Conservation (phyloP, 2,113 vertebrate genomes). For the Opisthocomus hoazin region DNA sequence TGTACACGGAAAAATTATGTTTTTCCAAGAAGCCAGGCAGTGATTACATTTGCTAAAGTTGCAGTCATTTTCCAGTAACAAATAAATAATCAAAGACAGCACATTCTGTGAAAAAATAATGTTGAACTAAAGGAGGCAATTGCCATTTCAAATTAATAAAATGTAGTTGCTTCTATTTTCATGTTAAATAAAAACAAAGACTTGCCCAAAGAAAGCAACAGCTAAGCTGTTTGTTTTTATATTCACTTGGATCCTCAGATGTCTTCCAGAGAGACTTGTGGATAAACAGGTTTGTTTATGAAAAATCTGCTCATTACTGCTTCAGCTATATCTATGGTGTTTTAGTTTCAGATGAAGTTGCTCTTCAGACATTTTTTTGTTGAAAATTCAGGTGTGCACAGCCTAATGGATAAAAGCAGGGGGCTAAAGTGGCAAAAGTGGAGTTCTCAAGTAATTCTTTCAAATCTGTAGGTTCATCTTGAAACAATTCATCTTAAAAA, state of each 20-base stretch:
- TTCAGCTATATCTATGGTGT: not conserved
- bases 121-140: conserved; percentile 34
- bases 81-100: conserved; percentile 37
- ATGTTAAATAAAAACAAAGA: conserved; percentile 16
- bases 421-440: not conserved
- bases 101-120: conserved; percentile 33
- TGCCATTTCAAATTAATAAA: conserved; percentile 51
- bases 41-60: conserved; percentile 38
- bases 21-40: conserved; percentile 37
- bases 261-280: not conserved
- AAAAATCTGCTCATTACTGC: conserved; percentile 22
- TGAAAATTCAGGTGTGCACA: not conserved
- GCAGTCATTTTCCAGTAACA: conserved; percentile 47
- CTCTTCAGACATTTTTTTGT: not conserved
- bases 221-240: conserved; percentile 21
- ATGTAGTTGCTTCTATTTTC: conserved; percentile 10
- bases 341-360: not conserved
- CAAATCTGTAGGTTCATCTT: not conserved
- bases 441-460: not conserved
- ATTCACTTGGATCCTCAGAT: not conserved
- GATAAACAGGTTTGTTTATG: conserved; percentile 37
- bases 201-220: conserved; percentile 6
- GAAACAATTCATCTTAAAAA: conserved; percentile 51
- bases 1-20: conserved; percentile 4
- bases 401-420: not conserved